phyloP scores from a whole-genome alignment of 1,140 invertebrate species.

The Thrips palmi region DNA sequence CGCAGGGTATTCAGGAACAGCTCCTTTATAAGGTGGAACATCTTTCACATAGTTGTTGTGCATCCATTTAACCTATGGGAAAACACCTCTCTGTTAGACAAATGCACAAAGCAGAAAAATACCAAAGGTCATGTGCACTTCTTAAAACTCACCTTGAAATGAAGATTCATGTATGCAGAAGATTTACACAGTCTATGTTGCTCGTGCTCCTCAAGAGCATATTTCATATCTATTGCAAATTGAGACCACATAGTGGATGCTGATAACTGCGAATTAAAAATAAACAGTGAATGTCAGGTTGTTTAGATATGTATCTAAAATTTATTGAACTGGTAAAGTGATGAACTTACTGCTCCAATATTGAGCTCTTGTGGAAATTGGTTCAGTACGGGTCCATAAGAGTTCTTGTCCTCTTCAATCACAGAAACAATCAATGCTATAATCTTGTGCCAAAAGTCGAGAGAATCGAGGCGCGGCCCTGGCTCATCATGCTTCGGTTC shows the following conservation, averaged over 20 bases:
- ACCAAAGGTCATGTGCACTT: slow-evolving; percentile 1
- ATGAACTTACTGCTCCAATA: slow-evolving; percentile 53
- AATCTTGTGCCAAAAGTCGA: slow-evolving; percentile 98
- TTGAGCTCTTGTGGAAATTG: slow-evolving; percentile 89
- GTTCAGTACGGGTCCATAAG: slow-evolving; percentile 95
- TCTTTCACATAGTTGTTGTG: slow-evolving; percentile 98
- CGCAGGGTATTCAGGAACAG: slow-evolving; percentile 74
- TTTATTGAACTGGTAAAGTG: no score
- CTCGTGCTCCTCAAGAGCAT: slow-evolving; percentile 95
- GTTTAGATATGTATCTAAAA: not conserved
- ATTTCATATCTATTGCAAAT: slow-evolving; percentile 96
- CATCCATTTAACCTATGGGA: slow-evolving; percentile 74
- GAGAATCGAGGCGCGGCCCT: slow-evolving; percentile 72
- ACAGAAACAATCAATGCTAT: slow-evolving; percentile 95
- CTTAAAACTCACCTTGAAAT: slow-evolving; percentile 55
- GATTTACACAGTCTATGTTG: slow-evolving; percentile 89
- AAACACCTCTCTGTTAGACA: not conserved
- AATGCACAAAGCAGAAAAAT: slow-evolving; percentile 1
- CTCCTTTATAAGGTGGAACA: slow-evolving; percentile 87
- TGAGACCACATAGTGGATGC: slow-evolving; percentile 93
- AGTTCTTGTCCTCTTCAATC: slow-evolving; percentile 96
- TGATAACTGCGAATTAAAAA: slow-evolving; percentile 50
- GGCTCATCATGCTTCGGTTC: slow-evolving; percentile 76
- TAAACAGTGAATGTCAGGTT: not conserved
- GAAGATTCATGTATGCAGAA: slow-evolving; percentile 98